Evolutionary conservation across 2,797 vertebrate species (phyloP), one percentile per base, ranked within the genome.

Genomic region (Lutjanus argentimaculatus): DNA sequence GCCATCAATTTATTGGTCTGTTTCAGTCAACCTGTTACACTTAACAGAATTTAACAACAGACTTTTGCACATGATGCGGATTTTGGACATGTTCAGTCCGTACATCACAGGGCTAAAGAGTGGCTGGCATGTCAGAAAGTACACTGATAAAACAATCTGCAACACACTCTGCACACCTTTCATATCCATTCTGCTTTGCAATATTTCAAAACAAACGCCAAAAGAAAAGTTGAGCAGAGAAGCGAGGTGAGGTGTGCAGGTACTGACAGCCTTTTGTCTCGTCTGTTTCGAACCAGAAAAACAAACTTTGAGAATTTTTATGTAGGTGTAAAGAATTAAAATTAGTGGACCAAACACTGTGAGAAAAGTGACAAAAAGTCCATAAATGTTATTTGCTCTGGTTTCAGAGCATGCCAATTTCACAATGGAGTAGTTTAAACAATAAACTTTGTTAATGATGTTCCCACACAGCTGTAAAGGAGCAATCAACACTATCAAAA

Each of bases 361-460:
- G 3, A 65, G 11, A 12, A 55, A 17, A 14, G 43, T 59, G 2
- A 15, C 0, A 5, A 49, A 8, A 3, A 84, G 15, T 2, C 84
- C 90, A 53, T 73, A 85, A 0, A 78, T 64, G 30, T 88, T 81
- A 8, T 80, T 84, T 1, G 67, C 25, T 7, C 12, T 83, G 15
- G 73, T 80, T 30, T 87, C 70, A n/a, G 55, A 71, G 48, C 90
- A 91, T 2, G 86, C 65, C 49, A 90, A 58, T 25, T 72, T 87
- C 2, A 80, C 72, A 3, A 91, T 12, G 0, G 45, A 61, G 40
- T 79, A 83, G 62, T 86, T 88, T 0, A 59, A 15, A 77, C 91
- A 92, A n/a, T 67, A 79, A 1, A 91, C 56, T n/a, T 59, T 79
- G 15, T 75, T 6, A 1, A 92, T 83, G 12, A 58, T 6, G 48